These are phyloP conservation scores for Crocodylus rhombifer DNA, from an alignment of 2,797 vertebrate species.

Conservation along the genomic window DNA sequence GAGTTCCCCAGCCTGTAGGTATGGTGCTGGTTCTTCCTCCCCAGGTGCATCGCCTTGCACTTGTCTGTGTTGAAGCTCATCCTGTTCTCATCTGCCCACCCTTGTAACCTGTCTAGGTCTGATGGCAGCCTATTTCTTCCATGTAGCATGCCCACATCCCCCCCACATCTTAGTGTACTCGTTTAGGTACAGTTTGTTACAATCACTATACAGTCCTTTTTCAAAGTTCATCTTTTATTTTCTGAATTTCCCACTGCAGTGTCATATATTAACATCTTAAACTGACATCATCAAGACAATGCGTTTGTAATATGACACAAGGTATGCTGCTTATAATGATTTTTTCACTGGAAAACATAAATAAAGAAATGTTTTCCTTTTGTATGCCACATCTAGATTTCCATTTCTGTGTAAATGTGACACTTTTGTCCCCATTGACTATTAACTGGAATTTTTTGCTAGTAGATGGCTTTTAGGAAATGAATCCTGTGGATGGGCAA, in stretches of 20 bases:
- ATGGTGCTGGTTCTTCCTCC: too few relatives aligned
- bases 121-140: too few relatives aligned
- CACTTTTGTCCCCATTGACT: background rate
- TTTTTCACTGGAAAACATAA: background rate
- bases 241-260: background rate
- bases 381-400: too few relatives aligned
- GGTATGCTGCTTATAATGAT: background rate
- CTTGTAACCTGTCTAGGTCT: too few relatives aligned
- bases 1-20: too few relatives aligned
- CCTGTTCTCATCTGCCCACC: too few relatives aligned
- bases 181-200: background rate
- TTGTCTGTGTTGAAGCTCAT: too few relatives aligned
- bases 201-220: background rate
- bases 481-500: background rate
- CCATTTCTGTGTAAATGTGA: background rate
- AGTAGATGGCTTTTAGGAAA: background rate
- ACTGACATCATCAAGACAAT: background rate
- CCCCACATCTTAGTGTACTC: too few relatives aligned
- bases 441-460: background rate
- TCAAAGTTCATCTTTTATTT: accelerated
- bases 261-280: background rate
- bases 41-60: too few relatives aligned
- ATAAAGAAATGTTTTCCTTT: background rate
- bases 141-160: too few relatives aligned
- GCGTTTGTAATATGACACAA: background rate